Conservation (phyloP, 2,888 invertebrate genomes). For the Anagyrus pseudococci region DNA sequence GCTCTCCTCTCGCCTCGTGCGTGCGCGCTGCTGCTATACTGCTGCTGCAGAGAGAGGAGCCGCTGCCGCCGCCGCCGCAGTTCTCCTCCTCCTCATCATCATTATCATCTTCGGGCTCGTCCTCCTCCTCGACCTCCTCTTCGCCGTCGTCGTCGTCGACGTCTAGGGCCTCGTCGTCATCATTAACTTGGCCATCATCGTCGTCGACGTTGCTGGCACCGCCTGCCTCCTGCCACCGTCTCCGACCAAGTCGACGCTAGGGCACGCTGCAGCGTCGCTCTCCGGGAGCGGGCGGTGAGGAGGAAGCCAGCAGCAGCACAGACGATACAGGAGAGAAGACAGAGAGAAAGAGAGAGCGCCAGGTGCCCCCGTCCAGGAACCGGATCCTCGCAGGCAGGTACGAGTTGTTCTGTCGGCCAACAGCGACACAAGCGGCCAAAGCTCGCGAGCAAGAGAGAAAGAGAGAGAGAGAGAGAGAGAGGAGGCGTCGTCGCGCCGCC, state of each 20-base stretch:
- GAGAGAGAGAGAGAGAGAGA: neutral
- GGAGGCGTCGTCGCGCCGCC: neutral
- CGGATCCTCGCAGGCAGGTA: too few species aligned
- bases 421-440: too few species aligned
- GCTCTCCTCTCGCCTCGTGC: conserved; percentile 28
- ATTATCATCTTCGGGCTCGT: neutral
- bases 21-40: neutral
- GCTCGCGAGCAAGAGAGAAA: neutral
- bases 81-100: neutral
- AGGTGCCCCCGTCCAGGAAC: conserved; percentile 47
- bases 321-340: too few species aligned
- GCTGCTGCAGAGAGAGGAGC: neutral
- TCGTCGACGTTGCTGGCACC: too few species aligned
- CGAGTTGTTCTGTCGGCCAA: too few species aligned
- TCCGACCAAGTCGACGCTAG: too few species aligned
- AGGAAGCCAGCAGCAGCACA: too few species aligned
- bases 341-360: neutral
- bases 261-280: too few species aligned
- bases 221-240: too few species aligned
- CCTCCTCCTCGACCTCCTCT: neutral
- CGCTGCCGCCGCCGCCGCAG: neutral
- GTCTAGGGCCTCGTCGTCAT: neutral
- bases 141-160: conserved; percentile 12
- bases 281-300: too few species aligned
- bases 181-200: too few species aligned